Evolutionary conservation across 2,888 invertebrate genomes (phyloP), one percentile per base, ranked within the genome.

Genomic region (Elmis aenea): DNA sequence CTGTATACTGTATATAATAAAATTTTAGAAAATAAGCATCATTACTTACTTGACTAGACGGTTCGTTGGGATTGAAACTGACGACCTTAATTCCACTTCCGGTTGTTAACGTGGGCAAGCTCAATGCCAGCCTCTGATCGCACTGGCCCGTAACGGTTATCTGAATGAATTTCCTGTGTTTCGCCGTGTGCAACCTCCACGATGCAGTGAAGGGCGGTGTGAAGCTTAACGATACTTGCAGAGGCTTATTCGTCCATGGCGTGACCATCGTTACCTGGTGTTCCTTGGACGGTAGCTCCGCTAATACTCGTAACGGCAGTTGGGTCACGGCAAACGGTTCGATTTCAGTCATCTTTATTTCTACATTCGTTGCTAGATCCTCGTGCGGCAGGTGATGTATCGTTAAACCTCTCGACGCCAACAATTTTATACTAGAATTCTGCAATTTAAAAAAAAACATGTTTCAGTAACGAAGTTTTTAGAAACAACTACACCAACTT

Each of bases 111-210:
- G 46, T 46, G 5, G 64, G 56, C 5, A 52, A 33, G 15, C 54
- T 50, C 11, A 63, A 48, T 20, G 52, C 42, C 32, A 68, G 41
- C 31, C 53, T 56, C 26, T 52, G 53, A 16, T 64, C 61, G 32
- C 60, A 62, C 22, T 75, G 66, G 22, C 85, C 83, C 3, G 77
- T 76, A 2, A 84, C 75, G 20, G 80, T 75, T 13, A 92, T 79
- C 64, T 92, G 88, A 10, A 93, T 64, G 57, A 88, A 92, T 69
- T 94, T 94, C 50, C 86, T 73, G n/a, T 80, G 76, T 52, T 83
- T 79, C 1, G 86, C 85, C 0, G 94, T 92, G 42, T 91, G 85
- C 8, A 95, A 73, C 32, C 86, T 79, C 74, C 89, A 86, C 1
- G 79, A 76, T 0, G 86, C 79, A 51, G 79, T 77, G 62, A 95